These are phyloP conservation scores for Harpagifer antarcticus DNA, from an alignment of 2,797 vertebrate genomes.

Conservation along the genomic window DNA sequence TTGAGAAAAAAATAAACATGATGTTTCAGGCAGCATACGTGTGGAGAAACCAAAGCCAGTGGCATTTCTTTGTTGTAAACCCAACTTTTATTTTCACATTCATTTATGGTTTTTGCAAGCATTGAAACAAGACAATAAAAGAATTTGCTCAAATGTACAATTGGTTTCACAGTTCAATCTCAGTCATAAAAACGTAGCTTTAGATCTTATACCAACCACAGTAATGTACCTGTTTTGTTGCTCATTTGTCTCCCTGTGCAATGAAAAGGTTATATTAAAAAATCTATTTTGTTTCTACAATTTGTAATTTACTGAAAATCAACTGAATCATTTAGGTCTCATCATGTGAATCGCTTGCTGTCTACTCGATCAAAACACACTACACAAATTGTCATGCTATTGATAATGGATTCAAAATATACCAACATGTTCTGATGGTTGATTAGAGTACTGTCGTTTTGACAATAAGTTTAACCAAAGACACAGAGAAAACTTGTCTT, in stretches of 20 bases:
- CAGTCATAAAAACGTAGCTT: slow-evolving; percentile 47
- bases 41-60: slow-evolving; percentile 87
- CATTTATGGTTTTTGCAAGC: slow-evolving; percentile 83
- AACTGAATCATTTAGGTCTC: slow-evolving; percentile 17
- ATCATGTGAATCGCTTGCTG: slow-evolving; percentile 31
- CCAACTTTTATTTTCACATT: slow-evolving; percentile 83
- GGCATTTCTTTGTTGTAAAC: slow-evolving; percentile 85
- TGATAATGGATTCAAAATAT: slow-evolving; percentile 63
- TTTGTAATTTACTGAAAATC: slow-evolving; percentile 20
- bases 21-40: slow-evolving; percentile 89
- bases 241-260: slow-evolving; percentile 45
- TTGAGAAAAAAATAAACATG: slow-evolving; percentile 72
- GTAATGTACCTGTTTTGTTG: slow-evolving; percentile 21
- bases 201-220: slow-evolving; percentile 20
- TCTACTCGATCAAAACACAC: slow-evolving; percentile 37
- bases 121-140: slow-evolving; percentile 85
- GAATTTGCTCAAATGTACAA: slow-evolving; percentile 82
- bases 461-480: slow-evolving; percentile 93
- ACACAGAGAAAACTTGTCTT: slow-evolving; percentile 87
- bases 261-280: slow-evolving; percentile 8
- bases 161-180: slow-evolving; percentile 80
- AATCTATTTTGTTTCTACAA: background rate
- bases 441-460: slow-evolving; percentile 84
- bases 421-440: slow-evolving; percentile 74
- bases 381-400: slow-evolving; percentile 68